Evolutionary conservation across 2,888 invertebrate genomes (phyloP).

Genomic region (Colostygia pectinataria): DNA sequence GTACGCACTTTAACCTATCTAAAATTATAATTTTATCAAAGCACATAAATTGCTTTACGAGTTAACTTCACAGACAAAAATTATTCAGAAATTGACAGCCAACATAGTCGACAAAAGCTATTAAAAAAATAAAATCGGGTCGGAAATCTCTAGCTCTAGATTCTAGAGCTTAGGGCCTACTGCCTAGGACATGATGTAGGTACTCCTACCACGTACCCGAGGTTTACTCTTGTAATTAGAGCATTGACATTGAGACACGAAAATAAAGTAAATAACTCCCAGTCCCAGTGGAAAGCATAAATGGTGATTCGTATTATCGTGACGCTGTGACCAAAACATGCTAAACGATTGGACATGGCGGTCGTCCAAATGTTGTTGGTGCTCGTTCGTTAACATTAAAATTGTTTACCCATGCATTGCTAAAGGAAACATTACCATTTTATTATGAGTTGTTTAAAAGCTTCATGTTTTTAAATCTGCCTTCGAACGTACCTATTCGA

Average conservation of each 20-base stretch:
- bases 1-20: no score
- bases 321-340: slow-evolving; percentile 39
- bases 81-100: no score
- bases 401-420: slow-evolving; percentile 18
- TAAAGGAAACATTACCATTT: slow-evolving; percentile 11
- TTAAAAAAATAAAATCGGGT: no score
- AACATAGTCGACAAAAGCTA: no score
- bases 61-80: no score
- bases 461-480: neutral
- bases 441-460: neutral
- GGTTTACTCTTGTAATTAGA: slow-evolving; percentile 19
- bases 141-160: no score
- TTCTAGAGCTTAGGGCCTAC: neutral
- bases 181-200: slow-evolving; percentile 17
- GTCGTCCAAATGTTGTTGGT: slow-evolving; percentile 29
- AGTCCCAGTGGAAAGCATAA: slow-evolving; percentile 39
- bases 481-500: no score
- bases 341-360: slow-evolving; percentile 44
- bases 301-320: slow-evolving; percentile 33
- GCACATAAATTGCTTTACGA: no score
- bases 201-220: neutral
- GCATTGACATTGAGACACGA: slow-evolving; percentile 59
- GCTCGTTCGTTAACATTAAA: slow-evolving; percentile 21
- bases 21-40: no score
- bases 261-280: slow-evolving; percentile 49